Evolutionary conservation across 2,113 vertebrate species (phyloP), one percentile per base, ranked within the genome.

Genomic region (Cochlearius cochlearius): DNA sequence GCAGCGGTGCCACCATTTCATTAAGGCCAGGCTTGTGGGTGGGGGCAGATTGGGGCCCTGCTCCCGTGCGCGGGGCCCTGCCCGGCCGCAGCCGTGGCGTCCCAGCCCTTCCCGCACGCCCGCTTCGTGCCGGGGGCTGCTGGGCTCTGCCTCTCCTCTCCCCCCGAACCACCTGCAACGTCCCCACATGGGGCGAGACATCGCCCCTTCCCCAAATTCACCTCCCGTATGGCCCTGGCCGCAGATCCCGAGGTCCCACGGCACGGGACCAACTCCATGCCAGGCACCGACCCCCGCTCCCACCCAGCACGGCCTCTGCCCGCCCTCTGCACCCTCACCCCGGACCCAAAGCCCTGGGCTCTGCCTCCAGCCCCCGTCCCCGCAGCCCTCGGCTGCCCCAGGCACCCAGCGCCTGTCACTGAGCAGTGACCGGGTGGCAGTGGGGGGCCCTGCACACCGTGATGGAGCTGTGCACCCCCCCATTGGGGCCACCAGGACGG

Each of bases 41-140:
- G 26, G 21, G 27, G 16, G 30, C 27, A 25, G 52, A 10, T 26
- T 4, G n/a, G 79, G 17, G 15, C n/a, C 53, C 34, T 3, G 2
- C 14, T 16, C 32, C 39, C 22, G 3, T 0, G 15, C 22, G 0
- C 4, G 9, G 23, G 6, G 29, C n/a, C 29, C 23, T 21, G 38
- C 38, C 38, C 3, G 6, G 36, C 36, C 39, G 15, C 20, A 15
- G 55, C 55, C 30, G 0, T 3, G 43, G 73, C n/a, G 7, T 2
- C 39, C 52, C 21, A 3, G 4, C n/a, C 74, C 45, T 23, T 38
- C n/a, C 20, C 19, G 16, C 29, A 6, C 55, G 9, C n/a, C 36
- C 15, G 1, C 50, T 8, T 29, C 2, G 2, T 20, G 20, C 56
- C 12, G 25, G 50, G 39, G 62, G 49, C 39, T 36, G 63, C 63